phyloP scores from a whole-genome alignment of 30 jellyfish, hydroid and myxozoan species.

The Aurelia sp. region DNA sequence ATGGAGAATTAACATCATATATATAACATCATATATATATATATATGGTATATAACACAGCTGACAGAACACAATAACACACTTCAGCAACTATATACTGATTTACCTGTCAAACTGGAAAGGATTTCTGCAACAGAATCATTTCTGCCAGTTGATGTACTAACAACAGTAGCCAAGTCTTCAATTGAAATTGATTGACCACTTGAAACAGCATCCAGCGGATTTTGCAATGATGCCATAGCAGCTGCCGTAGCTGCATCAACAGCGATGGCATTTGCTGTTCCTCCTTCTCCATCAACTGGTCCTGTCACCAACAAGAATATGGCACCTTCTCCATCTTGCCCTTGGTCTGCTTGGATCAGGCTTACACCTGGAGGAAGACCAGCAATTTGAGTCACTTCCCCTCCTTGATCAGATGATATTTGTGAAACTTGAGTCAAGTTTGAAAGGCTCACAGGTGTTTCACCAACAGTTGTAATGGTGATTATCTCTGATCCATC shows the following conservation, averaged over 20 bases:
- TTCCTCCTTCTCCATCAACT: slow-evolving; percentile 69
- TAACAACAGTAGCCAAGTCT: slow-evolving; percentile 53
- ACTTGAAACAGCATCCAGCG: slow-evolving; percentile 65
- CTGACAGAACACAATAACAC: no score
- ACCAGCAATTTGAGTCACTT: slow-evolving; percentile 53
- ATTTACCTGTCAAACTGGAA: slow-evolving; percentile 59
- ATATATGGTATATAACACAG: no score
- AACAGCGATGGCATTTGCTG: slow-evolving; percentile 75
- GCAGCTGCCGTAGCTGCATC: slow-evolving; percentile 82
- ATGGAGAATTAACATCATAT: no score
- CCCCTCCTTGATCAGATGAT: slow-evolving; percentile 58
- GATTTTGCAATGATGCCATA: slow-evolving; percentile 68
- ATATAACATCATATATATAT: no score
- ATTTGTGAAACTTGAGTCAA: slow-evolving; percentile 55
- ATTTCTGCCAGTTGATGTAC: slow-evolving; percentile 46
- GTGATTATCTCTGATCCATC: slow-evolving; percentile 15
- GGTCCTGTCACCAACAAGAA: slow-evolving; percentile 85
- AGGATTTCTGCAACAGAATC: slow-evolving; percentile 76
- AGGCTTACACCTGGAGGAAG: slow-evolving; percentile 80
- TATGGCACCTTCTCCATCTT: slow-evolving; percentile 76
- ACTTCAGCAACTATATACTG: background rate
- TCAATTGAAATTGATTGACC: slow-evolving; percentile 60
- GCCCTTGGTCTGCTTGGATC: slow-evolving; percentile 76
- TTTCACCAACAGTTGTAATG: slow-evolving; percentile 37
- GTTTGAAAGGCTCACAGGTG: slow-evolving; percentile 35